Evolutionary conservation across 30 jellyfish, hydroid and myxozoan species (phyloP).

Genomic region (Mastigias papua): DNA sequence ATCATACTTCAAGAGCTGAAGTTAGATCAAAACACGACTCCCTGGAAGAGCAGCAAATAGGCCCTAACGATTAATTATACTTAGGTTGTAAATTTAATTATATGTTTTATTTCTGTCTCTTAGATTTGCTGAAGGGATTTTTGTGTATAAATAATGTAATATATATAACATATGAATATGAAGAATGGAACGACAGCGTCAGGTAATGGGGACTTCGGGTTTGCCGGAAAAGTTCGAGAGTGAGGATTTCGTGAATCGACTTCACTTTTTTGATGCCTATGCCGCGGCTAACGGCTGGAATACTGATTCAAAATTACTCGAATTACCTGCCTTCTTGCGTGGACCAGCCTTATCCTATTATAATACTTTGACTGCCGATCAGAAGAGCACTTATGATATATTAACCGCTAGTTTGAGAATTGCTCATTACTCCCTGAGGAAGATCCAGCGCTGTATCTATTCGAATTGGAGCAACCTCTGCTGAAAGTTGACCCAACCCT

Average conservation of each 20-base stretch:
- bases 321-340: neutral
- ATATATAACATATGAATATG: too few relatives aligned
- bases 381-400: neutral
- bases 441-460: slow-evolving; percentile 19
- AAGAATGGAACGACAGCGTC: neutral
- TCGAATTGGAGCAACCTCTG: slow-evolving; percentile 1
- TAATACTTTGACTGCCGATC: neutral
- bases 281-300: neutral
- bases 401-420: neutral
- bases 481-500: slow-evolving; percentile 32
- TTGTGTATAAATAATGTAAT: too few relatives aligned
- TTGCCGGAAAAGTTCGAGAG: neutral
- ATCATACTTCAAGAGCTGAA: too few relatives aligned
- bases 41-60: too few relatives aligned
- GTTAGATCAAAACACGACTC: too few relatives aligned
- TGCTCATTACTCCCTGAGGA: slow-evolving; percentile 23
- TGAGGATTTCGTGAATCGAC: neutral
- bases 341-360: neutral
- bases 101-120: too few relatives aligned
- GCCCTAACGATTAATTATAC: too few relatives aligned
- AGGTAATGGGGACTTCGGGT: neutral
- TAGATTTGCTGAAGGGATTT: too few relatives aligned
- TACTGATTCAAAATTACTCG: neutral
- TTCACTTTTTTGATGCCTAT: neutral
- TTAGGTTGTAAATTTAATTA: too few relatives aligned